Conservation (phyloP, 2,113 vertebrate species). For the Scomber scombrus region DNA sequence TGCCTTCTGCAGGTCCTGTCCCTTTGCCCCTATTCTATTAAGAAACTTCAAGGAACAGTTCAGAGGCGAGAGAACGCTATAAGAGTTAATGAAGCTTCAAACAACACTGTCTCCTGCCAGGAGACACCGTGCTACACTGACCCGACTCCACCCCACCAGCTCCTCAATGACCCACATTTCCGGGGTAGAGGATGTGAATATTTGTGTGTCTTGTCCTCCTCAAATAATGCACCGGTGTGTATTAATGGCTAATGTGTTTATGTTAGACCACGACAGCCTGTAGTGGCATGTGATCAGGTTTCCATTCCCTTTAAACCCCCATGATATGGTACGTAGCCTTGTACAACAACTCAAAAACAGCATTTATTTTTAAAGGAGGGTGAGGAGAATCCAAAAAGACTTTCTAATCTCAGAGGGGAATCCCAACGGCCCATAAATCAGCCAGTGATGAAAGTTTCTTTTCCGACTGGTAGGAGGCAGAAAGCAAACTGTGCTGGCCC, state of each 20-base stretch:
- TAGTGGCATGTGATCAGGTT: constrained; percentile 49
- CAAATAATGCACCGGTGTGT: background rate
- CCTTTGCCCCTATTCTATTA: constrained; percentile 23
- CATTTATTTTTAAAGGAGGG: constrained; percentile 73
- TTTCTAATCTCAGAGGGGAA: constrained; percentile 79
- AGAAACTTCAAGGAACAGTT: constrained; percentile 57
- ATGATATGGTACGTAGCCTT: constrained; percentile 45
- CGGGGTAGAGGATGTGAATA: constrained; percentile 10
- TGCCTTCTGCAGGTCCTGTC: background rate
- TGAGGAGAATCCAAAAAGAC: constrained; percentile 80
- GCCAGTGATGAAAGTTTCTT: constrained; percentile 85
- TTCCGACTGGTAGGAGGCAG: constrained; percentile 78
- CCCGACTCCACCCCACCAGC: constrained; percentile 40
- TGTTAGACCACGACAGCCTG: constrained; percentile 43
- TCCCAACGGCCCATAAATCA: constrained; percentile 83
- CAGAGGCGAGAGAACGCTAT: constrained; percentile 46
- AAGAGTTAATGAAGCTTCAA: constrained; percentile 77
- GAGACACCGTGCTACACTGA: constrained; percentile 52
- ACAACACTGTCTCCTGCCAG: constrained; percentile 67
- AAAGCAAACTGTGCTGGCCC: constrained; percentile 78
- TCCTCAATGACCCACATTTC: constrained; percentile 42
- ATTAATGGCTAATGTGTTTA: constrained; percentile 35
- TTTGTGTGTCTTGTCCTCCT: background rate
- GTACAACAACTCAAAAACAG: constrained; percentile 76
- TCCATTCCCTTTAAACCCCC: constrained; percentile 31